A percentile compares a stretch with the other conserved stretches of the same genome.
Conservation (phyloP, 2,888 invertebrate genomes). For the Sarcophaga variegata region DNA sequence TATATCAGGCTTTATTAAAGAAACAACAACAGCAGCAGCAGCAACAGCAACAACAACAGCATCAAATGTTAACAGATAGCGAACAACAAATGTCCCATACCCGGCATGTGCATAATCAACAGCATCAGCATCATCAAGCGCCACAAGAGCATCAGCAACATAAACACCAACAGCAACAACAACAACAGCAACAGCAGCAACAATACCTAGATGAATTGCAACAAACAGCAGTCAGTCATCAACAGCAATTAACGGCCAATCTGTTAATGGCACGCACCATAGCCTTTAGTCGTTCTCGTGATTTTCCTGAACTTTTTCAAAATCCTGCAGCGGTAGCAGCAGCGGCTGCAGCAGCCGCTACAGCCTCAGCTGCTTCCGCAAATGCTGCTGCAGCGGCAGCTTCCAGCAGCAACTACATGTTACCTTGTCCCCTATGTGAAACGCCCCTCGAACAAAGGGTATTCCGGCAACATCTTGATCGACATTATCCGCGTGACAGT, state of each 20-base stretch:
- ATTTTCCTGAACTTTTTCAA: constrained; percentile 80
- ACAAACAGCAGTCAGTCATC: constrained; percentile 80
- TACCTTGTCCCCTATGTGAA: constrained; percentile 89
- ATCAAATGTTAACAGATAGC: constrained; percentile 71
- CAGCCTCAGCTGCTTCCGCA: constrained; percentile 72
- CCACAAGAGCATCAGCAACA: constrained; percentile 73
- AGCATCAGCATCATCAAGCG: constrained; percentile 71
- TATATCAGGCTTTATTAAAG: constrained; percentile 77
- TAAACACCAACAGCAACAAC: constrained; percentile 76
- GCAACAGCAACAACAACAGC: constrained; percentile 66
- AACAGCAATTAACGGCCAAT: constrained; percentile 81
- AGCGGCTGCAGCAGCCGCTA: constrained; percentile 79
- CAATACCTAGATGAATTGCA: constrained; percentile 79
- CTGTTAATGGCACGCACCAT: constrained; percentile 81
- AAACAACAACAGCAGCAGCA: constrained; percentile 75
- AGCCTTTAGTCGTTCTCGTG: constrained; percentile 79
- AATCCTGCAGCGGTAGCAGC: constrained; percentile 81
- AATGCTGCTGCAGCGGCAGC: constrained; percentile 69
- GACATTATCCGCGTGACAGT: constrained; percentile 93
- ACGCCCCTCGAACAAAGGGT: constrained; percentile 85
- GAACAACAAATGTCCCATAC: constrained; percentile 70
- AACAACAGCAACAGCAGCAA: constrained; percentile 76
- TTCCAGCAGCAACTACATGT: constrained; percentile 79
- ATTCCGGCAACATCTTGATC: constrained; percentile 89
- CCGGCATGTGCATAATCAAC: constrained; percentile 71